phyloP scores from a whole-genome alignment of 2,888 invertebrate species.

The Ophion ellenae region DNA sequence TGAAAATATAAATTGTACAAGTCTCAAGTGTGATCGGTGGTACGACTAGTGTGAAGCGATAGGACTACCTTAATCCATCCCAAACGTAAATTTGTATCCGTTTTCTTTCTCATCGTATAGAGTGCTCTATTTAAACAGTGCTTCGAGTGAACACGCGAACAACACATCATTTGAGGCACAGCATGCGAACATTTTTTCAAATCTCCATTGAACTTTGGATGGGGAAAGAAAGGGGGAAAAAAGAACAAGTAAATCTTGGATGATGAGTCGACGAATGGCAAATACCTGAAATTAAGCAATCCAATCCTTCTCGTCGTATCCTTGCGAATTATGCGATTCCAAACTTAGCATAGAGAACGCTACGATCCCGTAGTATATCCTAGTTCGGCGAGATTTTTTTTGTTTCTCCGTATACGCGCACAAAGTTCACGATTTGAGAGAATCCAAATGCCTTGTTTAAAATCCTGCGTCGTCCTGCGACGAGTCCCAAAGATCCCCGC shows the following conservation, averaged over 20 bases:
- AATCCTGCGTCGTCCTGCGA: slow-evolving; percentile 52
- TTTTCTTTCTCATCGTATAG: slow-evolving; percentile 6
- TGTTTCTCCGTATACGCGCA: slow-evolving; percentile 37
- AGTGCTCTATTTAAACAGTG: slow-evolving; percentile 50
- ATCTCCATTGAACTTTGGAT: slow-evolving; percentile 9
- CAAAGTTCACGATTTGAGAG: slow-evolving; percentile 45
- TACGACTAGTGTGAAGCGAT: no score
- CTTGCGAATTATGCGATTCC: slow-evolving; percentile 53
- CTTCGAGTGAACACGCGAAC: slow-evolving; percentile 31
- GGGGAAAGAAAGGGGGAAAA: neutral
- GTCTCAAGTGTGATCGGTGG: no score
- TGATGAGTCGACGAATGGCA: slow-evolving; percentile 56
- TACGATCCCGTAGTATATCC: slow-evolving; percentile 51
- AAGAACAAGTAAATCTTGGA: slow-evolving; percentile 13
- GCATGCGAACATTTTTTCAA: slow-evolving; percentile 44
- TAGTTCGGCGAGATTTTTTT: slow-evolving; percentile 50
- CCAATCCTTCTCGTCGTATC: slow-evolving; percentile 57
- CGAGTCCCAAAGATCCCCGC: slow-evolving; percentile 54
- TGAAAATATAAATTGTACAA: no score
- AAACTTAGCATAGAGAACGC: slow-evolving; percentile 53
- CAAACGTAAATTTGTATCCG: slow-evolving; percentile 3
- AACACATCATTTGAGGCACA: slow-evolving; percentile 45
- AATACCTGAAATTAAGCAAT: slow-evolving; percentile 66
- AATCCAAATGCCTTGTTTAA: slow-evolving; percentile 48
- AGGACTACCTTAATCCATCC: neutral